Base-by-base conservation (phyloP, 2,797 vertebrate genomes). In the Microctenopoma stevenorrisi region DNA sequence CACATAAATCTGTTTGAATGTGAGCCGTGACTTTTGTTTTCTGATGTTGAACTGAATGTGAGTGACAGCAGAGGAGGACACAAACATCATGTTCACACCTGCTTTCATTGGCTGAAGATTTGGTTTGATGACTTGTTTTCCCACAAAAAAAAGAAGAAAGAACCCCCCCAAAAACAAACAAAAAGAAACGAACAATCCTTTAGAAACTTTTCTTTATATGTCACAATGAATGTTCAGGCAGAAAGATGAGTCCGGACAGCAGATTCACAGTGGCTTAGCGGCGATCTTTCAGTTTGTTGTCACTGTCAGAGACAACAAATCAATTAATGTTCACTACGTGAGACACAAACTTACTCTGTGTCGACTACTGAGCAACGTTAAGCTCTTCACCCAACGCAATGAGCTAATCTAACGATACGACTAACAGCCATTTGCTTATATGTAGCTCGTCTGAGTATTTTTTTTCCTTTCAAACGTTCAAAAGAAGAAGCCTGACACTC, bases 1-100 rank as follows among this genome's bases (percentile, higher is more conserved):
- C 86, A 65, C 66, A 88, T 91, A 91, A 91, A 93, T 90, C 70
- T 82, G 78, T 80, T 88, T 86, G 83, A 88, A 89, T 91, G 72
- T 82, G 73, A 84, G 81, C 65, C 4, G 42, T 81, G 78, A 76
- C 60, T 87, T 81, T 60, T 78, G 79, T 83, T 76, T 87, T 90
- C 78, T 86, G 86, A 91, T 86, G 72, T 59, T 72, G 64, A 85
- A 86, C 38, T 76, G 74, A 85, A 76, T 47, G 56, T 88, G 88
- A 92, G 84, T 82, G 89, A 88, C 91, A 79, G 86, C 76, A 0
- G 72, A 76, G 69, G 72, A 68, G 73, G 60, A 51, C 30, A 46
- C 12, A 50, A 74, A 63, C 72, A 68, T 35, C 10, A 25, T 0
- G 70, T 62, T 64, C 59, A 72, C 70, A 62, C 73, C 69, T n/a